Conservation (phyloP, 2,888 invertebrate species). For the Chloroclystis v-ata region DNA sequence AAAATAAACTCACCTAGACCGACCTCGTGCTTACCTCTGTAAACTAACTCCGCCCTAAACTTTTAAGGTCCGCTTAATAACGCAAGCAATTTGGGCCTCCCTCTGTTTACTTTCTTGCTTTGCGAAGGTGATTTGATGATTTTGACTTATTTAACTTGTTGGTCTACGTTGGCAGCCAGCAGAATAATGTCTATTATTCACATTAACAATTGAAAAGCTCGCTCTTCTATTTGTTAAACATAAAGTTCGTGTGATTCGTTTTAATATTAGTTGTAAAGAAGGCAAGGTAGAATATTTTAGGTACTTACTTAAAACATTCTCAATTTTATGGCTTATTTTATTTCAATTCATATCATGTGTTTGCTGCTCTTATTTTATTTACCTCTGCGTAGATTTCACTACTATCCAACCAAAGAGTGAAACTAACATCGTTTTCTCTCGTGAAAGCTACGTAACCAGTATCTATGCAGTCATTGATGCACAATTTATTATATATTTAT, state of each 20-base stretch:
- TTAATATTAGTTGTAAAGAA: too few species aligned
- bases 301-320: too few species aligned
- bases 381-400: slow-evolving; percentile 50
- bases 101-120: slow-evolving; percentile 72
- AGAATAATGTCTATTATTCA: slow-evolving; percentile 28
- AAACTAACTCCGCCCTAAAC: slow-evolving; percentile 72
- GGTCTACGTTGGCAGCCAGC: slow-evolving; percentile 43
- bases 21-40: slow-evolving; percentile 68
- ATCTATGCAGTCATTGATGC: slow-evolving; percentile 28
- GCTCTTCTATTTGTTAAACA: slow-evolving; percentile 7
- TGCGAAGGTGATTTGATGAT: slow-evolving; percentile 75
- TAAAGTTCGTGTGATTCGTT: neutral
- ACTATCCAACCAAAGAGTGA: slow-evolving; percentile 46
- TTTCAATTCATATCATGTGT: slow-evolving; percentile 21
- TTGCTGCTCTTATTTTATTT: slow-evolving; percentile 13
- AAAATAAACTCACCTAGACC: slow-evolving; percentile 64
- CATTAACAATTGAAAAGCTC: neutral
- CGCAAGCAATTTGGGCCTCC: slow-evolving; percentile 72
- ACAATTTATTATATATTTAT: neutral
- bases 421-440: slow-evolving; percentile 63
- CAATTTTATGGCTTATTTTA: too few species aligned
- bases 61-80: slow-evolving; percentile 75
- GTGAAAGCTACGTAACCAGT: slow-evolving; percentile 65
- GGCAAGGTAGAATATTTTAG: too few species aligned
- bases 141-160: slow-evolving; percentile 72